Evolutionary conservation across 2,113 vertebrate genomes (phyloP).

Genomic region (Tylochromis polylepis): DNA sequence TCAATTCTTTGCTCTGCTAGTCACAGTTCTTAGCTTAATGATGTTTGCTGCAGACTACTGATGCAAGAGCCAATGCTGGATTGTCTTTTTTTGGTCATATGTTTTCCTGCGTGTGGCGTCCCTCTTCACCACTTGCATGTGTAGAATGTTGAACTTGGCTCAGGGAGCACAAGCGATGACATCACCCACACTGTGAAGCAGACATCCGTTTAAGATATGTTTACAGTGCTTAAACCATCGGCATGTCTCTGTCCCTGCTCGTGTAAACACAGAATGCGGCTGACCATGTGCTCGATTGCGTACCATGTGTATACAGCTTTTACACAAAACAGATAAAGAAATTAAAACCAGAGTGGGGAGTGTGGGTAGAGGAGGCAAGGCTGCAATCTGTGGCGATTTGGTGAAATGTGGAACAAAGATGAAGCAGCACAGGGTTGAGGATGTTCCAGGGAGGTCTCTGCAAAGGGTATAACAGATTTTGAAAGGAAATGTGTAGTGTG

Average conservation of each 20-base stretch:
- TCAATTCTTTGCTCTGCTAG: slow-evolving; percentile 67
- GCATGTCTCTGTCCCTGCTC: slow-evolving; percentile 29
- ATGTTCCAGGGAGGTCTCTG: slow-evolving; percentile 29
- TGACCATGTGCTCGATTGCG: slow-evolving; percentile 30
- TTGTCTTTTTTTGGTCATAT: slow-evolving; percentile 54
- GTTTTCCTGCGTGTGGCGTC: not conserved
- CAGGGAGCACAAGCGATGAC: slow-evolving; percentile 27
- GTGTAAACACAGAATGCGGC: slow-evolving; percentile 51
- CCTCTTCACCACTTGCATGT: not conserved
- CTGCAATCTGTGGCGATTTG: not conserved
- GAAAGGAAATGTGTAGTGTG: slow-evolving; percentile 26
- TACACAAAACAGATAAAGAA: slow-evolving; percentile 45
- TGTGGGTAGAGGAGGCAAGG: not conserved
- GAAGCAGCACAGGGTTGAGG: not conserved
- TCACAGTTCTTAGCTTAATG: slow-evolving; percentile 53
- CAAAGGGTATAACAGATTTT: slow-evolving; percentile 16
- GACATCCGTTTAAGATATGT: slow-evolving; percentile 59
- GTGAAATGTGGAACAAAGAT: not conserved
- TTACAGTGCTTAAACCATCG: slow-evolving; percentile 46
- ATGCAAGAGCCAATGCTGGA: slow-evolving; percentile 26
- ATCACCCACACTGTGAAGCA: slow-evolving; percentile 45
- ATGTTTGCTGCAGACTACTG: slow-evolving; percentile 56
- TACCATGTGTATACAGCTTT: slow-evolving; percentile 20
- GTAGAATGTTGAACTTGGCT: slow-evolving; percentile 44
- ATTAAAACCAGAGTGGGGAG: not conserved